phyloP scores from a whole-genome alignment of 1,140 invertebrate species.

The Sipha flava region DNA sequence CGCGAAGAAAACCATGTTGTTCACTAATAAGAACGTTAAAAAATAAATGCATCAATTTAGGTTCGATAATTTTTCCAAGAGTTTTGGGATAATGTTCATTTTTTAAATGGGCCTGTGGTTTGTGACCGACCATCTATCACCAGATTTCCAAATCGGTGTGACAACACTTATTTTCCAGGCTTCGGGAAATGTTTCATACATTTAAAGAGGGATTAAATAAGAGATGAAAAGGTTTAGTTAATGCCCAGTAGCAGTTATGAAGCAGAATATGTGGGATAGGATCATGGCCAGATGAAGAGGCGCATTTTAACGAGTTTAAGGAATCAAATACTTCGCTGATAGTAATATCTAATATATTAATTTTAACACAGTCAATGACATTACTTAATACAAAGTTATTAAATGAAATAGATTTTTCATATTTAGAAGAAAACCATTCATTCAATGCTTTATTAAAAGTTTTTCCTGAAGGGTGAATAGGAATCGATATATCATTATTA shows the following conservation, averaged over 20 bases:
- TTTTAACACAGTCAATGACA: too few relatives aligned
- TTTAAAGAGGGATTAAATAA: not conserved
- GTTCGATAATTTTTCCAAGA: not conserved
- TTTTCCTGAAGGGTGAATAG: too few relatives aligned
- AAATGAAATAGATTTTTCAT: too few relatives aligned
- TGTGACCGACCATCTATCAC: not conserved
- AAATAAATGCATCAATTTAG: not conserved
- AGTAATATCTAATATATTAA: too few relatives aligned
- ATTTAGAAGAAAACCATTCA: too few relatives aligned
- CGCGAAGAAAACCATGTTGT: not conserved
- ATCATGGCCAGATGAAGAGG: not conserved
- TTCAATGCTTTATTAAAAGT: too few relatives aligned
- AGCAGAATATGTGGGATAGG: not conserved
- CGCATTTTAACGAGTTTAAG: not conserved
- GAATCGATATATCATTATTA: too few relatives aligned
- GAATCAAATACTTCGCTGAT: not conserved
- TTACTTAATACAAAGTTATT: too few relatives aligned
- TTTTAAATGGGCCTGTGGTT: slow-evolving; percentile 28
- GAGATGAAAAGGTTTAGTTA: not conserved
- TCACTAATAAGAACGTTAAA: not conserved
- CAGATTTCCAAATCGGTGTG: slow-evolving; percentile 7
- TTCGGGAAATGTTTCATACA: not conserved
- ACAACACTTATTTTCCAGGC: not conserved
- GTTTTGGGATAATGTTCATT: not conserved
- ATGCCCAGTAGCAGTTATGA: not conserved